phyloP scores from a whole-genome alignment of 2,797 vertebrate genomes.

The Amphiprion clarkii region DNA sequence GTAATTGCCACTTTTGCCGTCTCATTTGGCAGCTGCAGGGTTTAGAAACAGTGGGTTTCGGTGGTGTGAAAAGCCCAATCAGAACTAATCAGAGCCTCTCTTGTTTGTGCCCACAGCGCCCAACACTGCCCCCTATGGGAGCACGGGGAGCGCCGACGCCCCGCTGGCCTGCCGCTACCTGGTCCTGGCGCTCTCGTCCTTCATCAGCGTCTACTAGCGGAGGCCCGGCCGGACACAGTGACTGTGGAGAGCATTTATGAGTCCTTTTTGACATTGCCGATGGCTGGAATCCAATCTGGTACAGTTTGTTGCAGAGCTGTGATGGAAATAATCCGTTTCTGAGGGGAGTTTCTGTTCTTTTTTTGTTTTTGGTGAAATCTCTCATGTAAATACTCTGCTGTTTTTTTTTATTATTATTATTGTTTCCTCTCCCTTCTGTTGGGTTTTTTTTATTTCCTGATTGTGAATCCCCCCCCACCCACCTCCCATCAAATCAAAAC shows the following conservation, averaged over 20 bases:
- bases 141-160: slow-evolving; percentile 91
- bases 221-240: slow-evolving; percentile 91
- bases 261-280: slow-evolving; percentile 92
- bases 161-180: slow-evolving; percentile 96
- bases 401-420: slow-evolving; percentile 84
- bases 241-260: slow-evolving; percentile 95
- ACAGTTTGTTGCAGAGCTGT: slow-evolving; percentile 91
- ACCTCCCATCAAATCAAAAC: slow-evolving; percentile 86
- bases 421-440: slow-evolving; percentile 79
- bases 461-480: slow-evolving; percentile 85
- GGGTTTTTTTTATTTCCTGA: slow-evolving; percentile 55
- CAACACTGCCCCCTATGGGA: slow-evolving; percentile 96
- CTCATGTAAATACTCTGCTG: slow-evolving; percentile 89
- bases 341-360: slow-evolving; percentile 84
- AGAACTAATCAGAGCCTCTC: slow-evolving; percentile 78
- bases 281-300: slow-evolving; percentile 95
- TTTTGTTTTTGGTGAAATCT: slow-evolving; percentile 79
- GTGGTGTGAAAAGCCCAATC: slow-evolving; percentile 69
- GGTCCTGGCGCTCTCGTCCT: slow-evolving; percentile 94
- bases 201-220: slow-evolving; percentile 96
- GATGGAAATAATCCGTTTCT: slow-evolving; percentile 92
- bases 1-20: slow-evolving; percentile 45
- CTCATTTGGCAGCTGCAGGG: slow-evolving; percentile 35
- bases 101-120: slow-evolving; percentile 92
- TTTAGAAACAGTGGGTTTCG: slow-evolving; percentile 35